Conservation (phyloP, 2,113 vertebrate genomes). For the Peucedramus taeniatus region DNA sequence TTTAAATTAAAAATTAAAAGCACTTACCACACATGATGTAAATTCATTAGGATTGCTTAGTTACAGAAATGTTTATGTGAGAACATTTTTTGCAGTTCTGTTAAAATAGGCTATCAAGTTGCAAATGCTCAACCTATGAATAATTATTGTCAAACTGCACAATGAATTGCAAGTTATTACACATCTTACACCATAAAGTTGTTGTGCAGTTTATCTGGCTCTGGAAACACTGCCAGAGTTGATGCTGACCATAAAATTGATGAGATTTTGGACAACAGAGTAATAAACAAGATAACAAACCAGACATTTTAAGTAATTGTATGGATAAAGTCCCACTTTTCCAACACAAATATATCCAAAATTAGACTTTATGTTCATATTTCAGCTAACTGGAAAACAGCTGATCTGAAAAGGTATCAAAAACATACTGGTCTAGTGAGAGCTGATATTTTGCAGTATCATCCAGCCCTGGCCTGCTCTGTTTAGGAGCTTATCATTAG, state of each 20-base stretch:
- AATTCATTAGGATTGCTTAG: neutral
- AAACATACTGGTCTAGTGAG: neutral
- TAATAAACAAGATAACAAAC: neutral
- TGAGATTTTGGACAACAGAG: neutral
- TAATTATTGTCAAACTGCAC: neutral
- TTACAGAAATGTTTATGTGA: neutral
- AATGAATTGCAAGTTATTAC: neutral
- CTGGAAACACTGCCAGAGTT: neutral
- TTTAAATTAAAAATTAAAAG: conserved; percentile 37
- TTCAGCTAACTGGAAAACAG: neutral
- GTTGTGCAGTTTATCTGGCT: neutral
- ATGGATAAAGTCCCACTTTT: neutral
- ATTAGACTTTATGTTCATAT: neutral
- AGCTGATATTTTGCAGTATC: neutral
- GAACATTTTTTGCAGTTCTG: neutral
- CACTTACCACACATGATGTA: neutral
- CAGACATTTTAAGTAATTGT: neutral
- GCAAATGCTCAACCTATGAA: neutral
- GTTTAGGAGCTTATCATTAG: neutral
- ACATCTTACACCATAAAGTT: neutral
- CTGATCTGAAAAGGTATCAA: neutral
- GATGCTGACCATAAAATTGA: neutral
- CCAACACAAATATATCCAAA: neutral
- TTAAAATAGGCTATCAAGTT: conserved; percentile 9
- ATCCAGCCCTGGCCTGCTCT: neutral